Evolutionary conservation across 1,140 invertebrate species (phyloP).

Genomic region (Vanessa tameamea): DNA sequence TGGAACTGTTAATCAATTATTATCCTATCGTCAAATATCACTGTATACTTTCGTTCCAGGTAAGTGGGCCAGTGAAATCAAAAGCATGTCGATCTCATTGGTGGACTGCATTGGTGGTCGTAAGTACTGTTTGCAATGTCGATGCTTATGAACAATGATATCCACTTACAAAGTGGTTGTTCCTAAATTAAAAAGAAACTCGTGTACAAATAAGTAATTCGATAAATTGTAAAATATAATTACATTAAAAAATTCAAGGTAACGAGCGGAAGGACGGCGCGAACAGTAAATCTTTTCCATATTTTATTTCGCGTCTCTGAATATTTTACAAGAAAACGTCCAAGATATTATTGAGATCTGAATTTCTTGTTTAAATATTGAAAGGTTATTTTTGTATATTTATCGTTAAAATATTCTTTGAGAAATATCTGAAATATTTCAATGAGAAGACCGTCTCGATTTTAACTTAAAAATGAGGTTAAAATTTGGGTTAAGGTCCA

Average conservation of each 20-base stretch:
- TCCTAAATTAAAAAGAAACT: background rate
- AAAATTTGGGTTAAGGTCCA: background rate
- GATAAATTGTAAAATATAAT: slow-evolving; percentile 18
- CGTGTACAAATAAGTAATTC: background rate
- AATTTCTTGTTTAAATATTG: slow-evolving; percentile 8
- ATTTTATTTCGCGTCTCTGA: slow-evolving; percentile 17
- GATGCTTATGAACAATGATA: no score
- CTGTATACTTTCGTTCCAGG: no score
- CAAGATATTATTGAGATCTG: slow-evolving; percentile 14
- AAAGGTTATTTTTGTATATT: background rate
- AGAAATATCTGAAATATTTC: background rate
- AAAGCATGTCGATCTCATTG: no score
- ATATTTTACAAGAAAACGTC: slow-evolving; percentile 18
- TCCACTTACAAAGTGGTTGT: background rate
- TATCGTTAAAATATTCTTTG: background rate
- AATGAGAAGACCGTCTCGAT: background rate
- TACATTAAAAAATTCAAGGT: slow-evolving; percentile 7
- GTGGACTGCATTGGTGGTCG: no score
- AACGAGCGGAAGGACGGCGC: background rate
- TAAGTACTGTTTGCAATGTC: no score
- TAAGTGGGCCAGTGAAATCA: no score
- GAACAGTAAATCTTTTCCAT: background rate
- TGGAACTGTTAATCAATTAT: no score
- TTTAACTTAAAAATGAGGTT: background rate
- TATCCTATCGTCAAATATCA: no score